Percentiles rank a stretch among this genome's conserved stretches.
phyloP scores from a whole-genome alignment of 2,797 vertebrate species.

The Lycodopsis pacificus region DNA sequence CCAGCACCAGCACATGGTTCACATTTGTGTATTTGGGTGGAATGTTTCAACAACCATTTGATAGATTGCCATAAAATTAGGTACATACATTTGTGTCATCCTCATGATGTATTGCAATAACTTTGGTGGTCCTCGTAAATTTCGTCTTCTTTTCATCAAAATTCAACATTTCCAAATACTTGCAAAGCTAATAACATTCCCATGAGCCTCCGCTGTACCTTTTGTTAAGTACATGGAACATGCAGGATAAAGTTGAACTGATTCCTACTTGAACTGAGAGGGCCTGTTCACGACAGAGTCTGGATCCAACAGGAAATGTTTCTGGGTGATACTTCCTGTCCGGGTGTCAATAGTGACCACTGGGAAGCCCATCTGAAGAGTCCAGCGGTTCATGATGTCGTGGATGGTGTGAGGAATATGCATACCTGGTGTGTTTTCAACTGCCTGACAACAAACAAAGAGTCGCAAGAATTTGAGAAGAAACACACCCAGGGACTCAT shows the following conservation, averaged over 20 bases:
- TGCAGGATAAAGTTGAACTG: conserved; percentile 42
- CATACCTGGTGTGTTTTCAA: fast-evolving
- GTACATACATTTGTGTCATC: neutral
- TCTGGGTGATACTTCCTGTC: conserved; percentile 84
- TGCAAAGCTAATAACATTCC: neutral
- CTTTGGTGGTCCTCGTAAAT: neutral
- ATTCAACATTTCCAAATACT: neutral
- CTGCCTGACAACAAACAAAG: conserved; percentile 81
- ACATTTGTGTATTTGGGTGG: neutral
- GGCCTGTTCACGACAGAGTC: conserved; percentile 82
- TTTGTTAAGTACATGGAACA: neutral
- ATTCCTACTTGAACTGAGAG: conserved; percentile 89
- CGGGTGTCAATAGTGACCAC: conserved; percentile 88
- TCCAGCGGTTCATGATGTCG: conserved; percentile 94
- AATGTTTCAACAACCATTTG: neutral
- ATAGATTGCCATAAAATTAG: neutral
- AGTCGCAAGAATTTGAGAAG: neutral
- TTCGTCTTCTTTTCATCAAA: neutral
- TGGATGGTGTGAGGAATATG: conserved; percentile 77
- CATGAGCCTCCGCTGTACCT: neutral
- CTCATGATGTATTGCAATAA: neutral
- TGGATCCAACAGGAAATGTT: conserved; percentile 91
- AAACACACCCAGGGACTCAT: neutral
- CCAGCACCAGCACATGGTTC: neutral
- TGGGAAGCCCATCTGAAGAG: conserved; percentile 96